Evolutionary conservation across 2,888 invertebrate genomes (phyloP).

Genomic region (Pyrgus malvae): DNA sequence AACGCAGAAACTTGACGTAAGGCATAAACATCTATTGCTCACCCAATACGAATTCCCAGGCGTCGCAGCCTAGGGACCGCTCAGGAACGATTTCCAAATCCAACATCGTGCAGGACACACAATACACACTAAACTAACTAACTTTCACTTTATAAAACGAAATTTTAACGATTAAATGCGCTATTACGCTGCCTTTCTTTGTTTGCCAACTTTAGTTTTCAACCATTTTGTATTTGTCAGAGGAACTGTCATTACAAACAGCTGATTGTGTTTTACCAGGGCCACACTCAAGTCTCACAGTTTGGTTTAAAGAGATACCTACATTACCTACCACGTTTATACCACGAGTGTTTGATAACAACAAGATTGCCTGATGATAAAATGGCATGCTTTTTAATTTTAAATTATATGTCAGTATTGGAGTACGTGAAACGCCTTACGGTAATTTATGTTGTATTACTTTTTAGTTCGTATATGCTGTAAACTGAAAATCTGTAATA

Average conservation of each 20-base stretch:
- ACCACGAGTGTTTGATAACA: no score
- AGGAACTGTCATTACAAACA: conserved; percentile 82
- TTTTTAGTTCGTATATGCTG: no score
- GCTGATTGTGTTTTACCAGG: conserved; percentile 80
- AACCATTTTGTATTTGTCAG: conserved; percentile 83
- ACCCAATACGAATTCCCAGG: conserved; percentile 99
- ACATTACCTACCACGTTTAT: no score
- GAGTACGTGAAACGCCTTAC: no score
- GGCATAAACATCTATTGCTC: conserved; percentile 66
- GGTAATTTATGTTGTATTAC: no score
- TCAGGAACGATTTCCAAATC: conserved; percentile 98
- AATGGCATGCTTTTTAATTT: no score
- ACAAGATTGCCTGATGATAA: no score
- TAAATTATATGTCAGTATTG: no score
- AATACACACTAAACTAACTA: conserved; percentile 89
- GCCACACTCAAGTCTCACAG: conserved; percentile 39
- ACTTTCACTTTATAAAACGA: conserved; percentile 70
- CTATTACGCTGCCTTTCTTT: conserved; percentile 79
- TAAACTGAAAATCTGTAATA: no score
- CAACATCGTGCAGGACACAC: conserved; percentile 89
- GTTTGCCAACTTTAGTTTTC: conserved; percentile 82
- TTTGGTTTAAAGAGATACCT: background rate
- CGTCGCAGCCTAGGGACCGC: conserved; percentile 96
- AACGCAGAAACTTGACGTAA: conserved; percentile 80
- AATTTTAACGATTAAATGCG: conserved; percentile 65